Evolutionary conservation across 2,797 vertebrate species (phyloP), one percentile per base, ranked within the genome.

Genomic region (Aulostomus chinensis): DNA sequence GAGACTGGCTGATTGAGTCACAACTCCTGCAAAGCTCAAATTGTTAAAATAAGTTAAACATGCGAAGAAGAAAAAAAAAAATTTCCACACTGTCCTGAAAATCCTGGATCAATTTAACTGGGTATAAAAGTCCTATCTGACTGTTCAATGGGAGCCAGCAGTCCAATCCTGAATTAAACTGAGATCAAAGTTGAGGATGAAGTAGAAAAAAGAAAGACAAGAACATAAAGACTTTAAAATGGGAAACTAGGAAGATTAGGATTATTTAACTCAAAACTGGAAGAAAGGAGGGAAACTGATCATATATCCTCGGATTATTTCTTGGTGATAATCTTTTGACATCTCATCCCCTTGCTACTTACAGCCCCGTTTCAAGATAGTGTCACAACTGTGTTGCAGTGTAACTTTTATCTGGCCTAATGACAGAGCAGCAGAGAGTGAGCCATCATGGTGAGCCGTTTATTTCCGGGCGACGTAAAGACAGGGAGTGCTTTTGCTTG

Each of bases 261-360:
- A 81, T 81, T 81, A 86, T 77, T 82, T 54, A 45, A 52, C 77
- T 80, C 29, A 54, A 74, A 68, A 82, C 32, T 68, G 29, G 45
- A 63, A 75, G 80, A 49, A 72, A 74, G 76, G 52, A 78, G 54
- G 63, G 70, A 65, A 78, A 72, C 40, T 65, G 46, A 73, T 86
- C 47, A 64, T 57, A 58, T 82, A 74, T 67, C 66, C 69, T 58
- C 54, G 79, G 83, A 84, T 83, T 83, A 86, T 47, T 74, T 73
- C 57, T 35, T 47, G 28, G 46, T 42, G 65, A 62, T 80, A 77
- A 87, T 83, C 75, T 80, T 75, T 64, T 81, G 78, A 80, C 84
- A 84, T 80, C 54, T 79, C 31, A 22, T 78, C 35, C 77, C 38
- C 35, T 50, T 30, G 55, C 59, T 71, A 80, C 77, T 81, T 75